Conservation (phyloP, 2,113 vertebrate genomes). For the Nicator chloris region DNA sequence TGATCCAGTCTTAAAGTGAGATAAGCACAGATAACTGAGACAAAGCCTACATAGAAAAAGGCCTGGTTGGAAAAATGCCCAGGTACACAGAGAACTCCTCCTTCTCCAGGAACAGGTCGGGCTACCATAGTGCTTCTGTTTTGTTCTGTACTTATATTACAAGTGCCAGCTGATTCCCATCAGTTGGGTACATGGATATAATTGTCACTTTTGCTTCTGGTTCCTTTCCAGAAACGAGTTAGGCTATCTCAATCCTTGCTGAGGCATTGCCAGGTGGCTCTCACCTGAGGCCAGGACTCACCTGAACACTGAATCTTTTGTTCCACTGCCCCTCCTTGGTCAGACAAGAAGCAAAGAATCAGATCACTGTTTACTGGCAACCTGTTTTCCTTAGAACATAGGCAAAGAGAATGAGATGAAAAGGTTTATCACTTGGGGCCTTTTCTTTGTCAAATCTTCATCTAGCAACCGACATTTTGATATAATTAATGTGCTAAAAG, state of each 20-base stretch:
- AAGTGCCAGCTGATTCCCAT: neutral
- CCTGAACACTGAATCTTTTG: neutral
- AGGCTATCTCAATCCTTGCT: neutral
- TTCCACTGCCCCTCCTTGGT: neutral
- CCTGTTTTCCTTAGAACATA: neutral
- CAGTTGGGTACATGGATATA: fast-evolving
- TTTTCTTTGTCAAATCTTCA: neutral
- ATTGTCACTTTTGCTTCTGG: neutral
- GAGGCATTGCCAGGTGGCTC: neutral
- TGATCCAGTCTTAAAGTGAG: neutral
- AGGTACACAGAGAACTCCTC: neutral
- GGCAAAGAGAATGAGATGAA: neutral
- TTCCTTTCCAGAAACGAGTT: neutral
- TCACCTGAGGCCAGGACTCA: neutral
- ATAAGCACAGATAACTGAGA: neutral
- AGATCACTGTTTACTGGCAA: neutral
- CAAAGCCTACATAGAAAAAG: neutral
- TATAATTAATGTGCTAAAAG: neutral
- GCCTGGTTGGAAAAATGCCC: neutral
- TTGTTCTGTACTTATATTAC: neutral
- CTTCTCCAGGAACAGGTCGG: neutral
- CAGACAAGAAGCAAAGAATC: neutral
- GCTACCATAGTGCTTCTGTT: neutral
- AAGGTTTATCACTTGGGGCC: neutral
- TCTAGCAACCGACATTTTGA: neutral